phyloP scores from a whole-genome alignment of 2,797 vertebrate genomes.

The Leuciscus waleckii region DNA sequence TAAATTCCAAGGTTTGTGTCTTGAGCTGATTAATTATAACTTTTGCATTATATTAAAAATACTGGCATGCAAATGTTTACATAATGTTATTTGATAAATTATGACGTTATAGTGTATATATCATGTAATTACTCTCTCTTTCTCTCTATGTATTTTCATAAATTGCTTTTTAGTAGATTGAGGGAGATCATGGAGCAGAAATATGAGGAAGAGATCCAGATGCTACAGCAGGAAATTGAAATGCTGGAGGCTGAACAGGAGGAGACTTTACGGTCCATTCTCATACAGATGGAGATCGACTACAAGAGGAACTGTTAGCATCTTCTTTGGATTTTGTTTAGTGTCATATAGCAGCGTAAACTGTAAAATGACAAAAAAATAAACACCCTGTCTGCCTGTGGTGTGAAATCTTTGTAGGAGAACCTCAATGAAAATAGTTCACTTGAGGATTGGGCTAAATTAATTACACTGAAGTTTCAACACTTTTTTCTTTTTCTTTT shows the following conservation, averaged over 20 bases:
- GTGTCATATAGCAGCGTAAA: not conserved
- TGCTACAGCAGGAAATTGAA: constrained; percentile 79
- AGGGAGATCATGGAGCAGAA: constrained; percentile 40
- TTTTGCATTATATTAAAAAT: not conserved
- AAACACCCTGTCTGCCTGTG: not conserved
- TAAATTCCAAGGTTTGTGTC: not conserved
- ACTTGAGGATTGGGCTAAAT: not conserved
- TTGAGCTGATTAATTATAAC: not conserved
- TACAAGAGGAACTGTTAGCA: constrained; percentile 76
- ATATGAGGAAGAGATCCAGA: constrained; percentile 78
- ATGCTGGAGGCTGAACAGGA: constrained; percentile 69
- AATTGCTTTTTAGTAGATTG: constrained; percentile 62
- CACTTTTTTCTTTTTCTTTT: not conserved
- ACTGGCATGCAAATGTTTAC: not conserved
- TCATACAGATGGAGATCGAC: constrained; percentile 65
- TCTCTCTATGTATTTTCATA: not conserved
- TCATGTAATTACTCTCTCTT: not conserved
- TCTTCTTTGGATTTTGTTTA: not conserved
- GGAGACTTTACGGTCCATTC: constrained; percentile 61
- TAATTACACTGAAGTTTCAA: not conserved
- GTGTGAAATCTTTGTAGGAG: not conserved
- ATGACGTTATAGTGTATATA: not conserved
- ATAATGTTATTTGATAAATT: not conserved
- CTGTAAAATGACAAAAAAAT: no score
- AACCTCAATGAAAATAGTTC: not conserved